These are phyloP conservation scores for Musca vetustissima DNA, from an alignment of 1,140 invertebrate species.

Conservation along the genomic window DNA sequence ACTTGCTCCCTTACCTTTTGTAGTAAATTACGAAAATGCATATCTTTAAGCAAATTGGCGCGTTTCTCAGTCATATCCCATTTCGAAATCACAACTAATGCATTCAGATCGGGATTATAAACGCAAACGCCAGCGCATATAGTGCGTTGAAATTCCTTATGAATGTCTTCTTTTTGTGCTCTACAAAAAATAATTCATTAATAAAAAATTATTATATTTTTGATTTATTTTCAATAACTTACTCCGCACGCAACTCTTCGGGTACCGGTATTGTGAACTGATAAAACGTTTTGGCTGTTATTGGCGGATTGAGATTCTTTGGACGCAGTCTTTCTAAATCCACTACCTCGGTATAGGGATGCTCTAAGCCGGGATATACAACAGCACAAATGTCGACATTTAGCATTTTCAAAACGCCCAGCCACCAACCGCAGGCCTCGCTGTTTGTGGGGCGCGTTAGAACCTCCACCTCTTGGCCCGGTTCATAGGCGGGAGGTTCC, in stretches of 20 bases:
- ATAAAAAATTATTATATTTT: not conserved
- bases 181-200: conserved; percentile 59
- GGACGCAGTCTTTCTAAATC: conserved; percentile 77
- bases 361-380: conserved; percentile 87
- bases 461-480: conserved; percentile 91
- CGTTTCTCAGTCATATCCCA: conserved; percentile 72
- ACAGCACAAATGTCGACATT: conserved; percentile 91
- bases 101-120: conserved; percentile 79
- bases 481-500: conserved; percentile 67
- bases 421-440: conserved; percentile 94
- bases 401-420: conserved; percentile 85
- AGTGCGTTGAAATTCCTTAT: conserved; percentile 92
- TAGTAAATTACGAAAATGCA: conserved; percentile 89
- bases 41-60: conserved; percentile 87
- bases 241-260: conserved; percentile 92
- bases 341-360: conserved; percentile 89
- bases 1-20: conserved; percentile 51
- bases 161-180: conserved; percentile 86
- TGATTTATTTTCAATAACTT: conserved; percentile 59
- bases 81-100: conserved; percentile 76
- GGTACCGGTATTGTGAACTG: conserved; percentile 94
- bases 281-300: conserved; percentile 85
- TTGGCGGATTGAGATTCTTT: conserved; percentile 80
- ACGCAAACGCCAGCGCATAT: conserved; percentile 85
- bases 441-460: conserved; percentile 82